phyloP scores from a whole-genome alignment of 2,797 vertebrate genomes.

The Poecile montanus region DNA sequence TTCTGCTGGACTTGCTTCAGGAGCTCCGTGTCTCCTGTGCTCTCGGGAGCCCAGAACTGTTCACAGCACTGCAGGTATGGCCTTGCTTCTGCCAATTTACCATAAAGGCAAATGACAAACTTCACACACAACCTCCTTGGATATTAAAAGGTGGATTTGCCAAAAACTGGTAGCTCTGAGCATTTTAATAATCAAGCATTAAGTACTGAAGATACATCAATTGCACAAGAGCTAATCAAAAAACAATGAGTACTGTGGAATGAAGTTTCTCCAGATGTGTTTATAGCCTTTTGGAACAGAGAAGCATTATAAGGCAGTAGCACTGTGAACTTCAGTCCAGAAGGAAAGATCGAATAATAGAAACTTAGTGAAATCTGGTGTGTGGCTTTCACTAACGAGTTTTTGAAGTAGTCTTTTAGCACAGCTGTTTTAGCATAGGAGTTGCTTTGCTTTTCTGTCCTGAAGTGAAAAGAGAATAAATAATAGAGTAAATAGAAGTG shows the following conservation, averaged over 20 bases:
- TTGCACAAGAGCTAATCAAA: background rate
- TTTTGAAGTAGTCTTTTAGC: background rate
- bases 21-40: background rate
- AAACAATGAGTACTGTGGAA: background rate
- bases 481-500: background rate
- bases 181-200: background rate
- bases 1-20: background rate
- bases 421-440: background rate
- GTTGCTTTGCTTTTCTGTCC: background rate
- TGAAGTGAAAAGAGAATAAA: background rate
- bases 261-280: background rate
- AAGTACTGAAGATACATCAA: background rate
- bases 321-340: background rate
- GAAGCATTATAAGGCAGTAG: background rate
- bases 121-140: background rate
- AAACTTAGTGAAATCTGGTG: background rate
- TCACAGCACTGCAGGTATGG: background rate
- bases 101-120: background rate
- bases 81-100: background rate
- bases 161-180: background rate
- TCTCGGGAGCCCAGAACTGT: background rate
- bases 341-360: background rate
- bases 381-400: background rate
- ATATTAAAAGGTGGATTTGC: background rate
- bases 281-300: background rate